Conservation (phyloP, 2,797 vertebrate species). For the Spea hammondii region DNA sequence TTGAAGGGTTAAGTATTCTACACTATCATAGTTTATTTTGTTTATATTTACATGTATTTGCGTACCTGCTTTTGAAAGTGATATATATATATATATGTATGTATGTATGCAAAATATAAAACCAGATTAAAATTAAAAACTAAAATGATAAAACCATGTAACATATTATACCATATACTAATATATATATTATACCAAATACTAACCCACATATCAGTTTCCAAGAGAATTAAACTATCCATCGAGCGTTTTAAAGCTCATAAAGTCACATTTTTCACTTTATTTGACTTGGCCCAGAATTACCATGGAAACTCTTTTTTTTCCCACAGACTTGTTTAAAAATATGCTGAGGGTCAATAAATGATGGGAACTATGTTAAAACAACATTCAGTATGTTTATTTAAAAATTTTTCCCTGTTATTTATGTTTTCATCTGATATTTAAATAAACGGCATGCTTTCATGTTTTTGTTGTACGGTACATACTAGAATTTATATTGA, state of each 20-base stretch:
- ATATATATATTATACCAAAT: no score
- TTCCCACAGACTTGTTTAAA: conserved; percentile 46
- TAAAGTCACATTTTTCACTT: conserved; percentile 65
- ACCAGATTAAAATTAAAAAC: no score
- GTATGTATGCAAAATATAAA: no score
- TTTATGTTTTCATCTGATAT: not conserved
- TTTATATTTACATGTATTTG: no score
- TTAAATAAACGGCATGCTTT: conserved; percentile 7
- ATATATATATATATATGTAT: no score
- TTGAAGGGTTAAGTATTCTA: no score
- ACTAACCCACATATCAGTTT: not conserved
- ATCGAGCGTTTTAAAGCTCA: conserved; percentile 66
- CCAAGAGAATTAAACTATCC: conserved; percentile 50
- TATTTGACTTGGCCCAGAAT: conserved; percentile 71
- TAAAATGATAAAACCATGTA: no score
- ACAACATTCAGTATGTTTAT: conserved; percentile 33
- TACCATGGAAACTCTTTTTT: conserved; percentile 60
- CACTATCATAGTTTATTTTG: no score
- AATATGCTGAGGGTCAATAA: conserved; percentile 44
- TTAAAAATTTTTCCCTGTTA: conserved; percentile 8
- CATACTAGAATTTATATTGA: no score
- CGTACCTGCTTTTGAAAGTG: no score
- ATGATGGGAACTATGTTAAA: conserved; percentile 42
- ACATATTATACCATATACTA: no score
- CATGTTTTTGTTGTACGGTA: not conserved